Conservation (phyloP, 2,113 vertebrate genomes). For the Rafetus swinhoei region DNA sequence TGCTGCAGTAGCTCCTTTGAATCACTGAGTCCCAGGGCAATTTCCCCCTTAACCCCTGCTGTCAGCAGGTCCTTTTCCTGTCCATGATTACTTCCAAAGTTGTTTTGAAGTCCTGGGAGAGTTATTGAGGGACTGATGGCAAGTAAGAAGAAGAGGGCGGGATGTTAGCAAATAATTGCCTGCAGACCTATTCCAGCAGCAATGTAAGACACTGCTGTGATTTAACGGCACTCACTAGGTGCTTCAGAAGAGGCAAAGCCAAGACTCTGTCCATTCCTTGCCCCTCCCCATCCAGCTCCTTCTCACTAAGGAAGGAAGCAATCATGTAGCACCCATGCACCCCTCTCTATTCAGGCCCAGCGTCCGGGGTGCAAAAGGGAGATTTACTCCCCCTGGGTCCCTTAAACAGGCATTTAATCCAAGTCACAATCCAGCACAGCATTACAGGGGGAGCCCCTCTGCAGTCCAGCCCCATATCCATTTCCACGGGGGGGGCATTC, state of each 20-base stretch:
- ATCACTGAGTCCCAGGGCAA: no score
- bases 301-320: not conserved
- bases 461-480: not conserved
- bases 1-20: not conserved
- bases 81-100: not conserved
- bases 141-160: no score
- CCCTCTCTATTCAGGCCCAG: not conserved
- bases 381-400: not conserved
- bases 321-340: not conserved
- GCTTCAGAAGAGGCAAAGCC: not conserved
- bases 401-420: not conserved
- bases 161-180: not conserved
- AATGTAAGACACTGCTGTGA: not conserved
- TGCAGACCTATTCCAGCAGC: not conserved
- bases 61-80: no score
- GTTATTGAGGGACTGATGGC: not conserved
- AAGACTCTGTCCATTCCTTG: not conserved
- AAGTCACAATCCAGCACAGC: not conserved
- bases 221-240: not conserved
- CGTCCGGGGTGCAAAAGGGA: not conserved
- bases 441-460: not conserved
- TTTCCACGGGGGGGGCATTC: slow-evolving; percentile 26
- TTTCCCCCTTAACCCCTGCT: not conserved
- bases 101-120: not conserved
- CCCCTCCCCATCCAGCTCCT: not conserved